Percentiles rank a stretch among this genome's conserved stretches.
Conservation (phyloP, 1,140 invertebrate species). For the Zaprionus lachaisei region DNA sequence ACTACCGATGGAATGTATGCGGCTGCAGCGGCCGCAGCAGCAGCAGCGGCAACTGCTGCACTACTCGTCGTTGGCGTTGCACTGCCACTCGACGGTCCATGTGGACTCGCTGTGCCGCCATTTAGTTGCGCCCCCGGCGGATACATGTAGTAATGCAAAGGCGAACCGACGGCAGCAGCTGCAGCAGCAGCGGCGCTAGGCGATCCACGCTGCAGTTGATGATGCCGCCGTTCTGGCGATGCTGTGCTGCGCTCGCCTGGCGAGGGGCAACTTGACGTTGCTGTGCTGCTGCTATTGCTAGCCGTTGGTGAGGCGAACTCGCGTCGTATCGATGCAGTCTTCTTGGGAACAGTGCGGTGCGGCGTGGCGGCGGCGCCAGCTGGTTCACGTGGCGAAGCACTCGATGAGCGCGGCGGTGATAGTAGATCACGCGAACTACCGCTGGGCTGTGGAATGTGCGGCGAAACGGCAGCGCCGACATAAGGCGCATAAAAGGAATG, state of each 20-base stretch:
- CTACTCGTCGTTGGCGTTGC: conserved; percentile 51
- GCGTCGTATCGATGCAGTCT: conserved; percentile 83
- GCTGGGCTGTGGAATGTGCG: conserved; percentile 52
- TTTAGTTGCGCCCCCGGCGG: conserved; percentile 60
- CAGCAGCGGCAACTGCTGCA: conserved; percentile 58
- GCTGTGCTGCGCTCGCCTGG: conserved; percentile 65
- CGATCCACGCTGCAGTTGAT: conserved; percentile 63
- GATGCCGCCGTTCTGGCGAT: conserved; percentile 65
- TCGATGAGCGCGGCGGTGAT: conserved; percentile 65
- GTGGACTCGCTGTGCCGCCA: conserved; percentile 50
- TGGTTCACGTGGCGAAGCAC: conserved; percentile 66
- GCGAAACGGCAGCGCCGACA: conserved; percentile 45
- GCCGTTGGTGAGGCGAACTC: conserved; percentile 82
- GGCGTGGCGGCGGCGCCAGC: conserved; percentile 56
- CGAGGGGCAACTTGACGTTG: conserved; percentile 60
- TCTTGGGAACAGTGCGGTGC: conserved; percentile 82
- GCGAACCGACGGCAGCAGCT: conserved; percentile 50
- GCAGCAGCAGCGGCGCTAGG: conserved; percentile 43
- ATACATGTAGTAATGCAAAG: conserved; percentile 81
- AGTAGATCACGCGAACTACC: conserved; percentile 53
- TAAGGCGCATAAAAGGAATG: conserved; percentile 66
- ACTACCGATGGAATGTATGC: conserved; percentile 81
- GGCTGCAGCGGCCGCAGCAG: conserved; percentile 68
- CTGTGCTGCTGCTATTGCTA: conserved; percentile 52
- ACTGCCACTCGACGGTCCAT: conserved; percentile 33